Conservation (phyloP, 2,888 invertebrate species). For the Ganaspis brasiliensis region DNA sequence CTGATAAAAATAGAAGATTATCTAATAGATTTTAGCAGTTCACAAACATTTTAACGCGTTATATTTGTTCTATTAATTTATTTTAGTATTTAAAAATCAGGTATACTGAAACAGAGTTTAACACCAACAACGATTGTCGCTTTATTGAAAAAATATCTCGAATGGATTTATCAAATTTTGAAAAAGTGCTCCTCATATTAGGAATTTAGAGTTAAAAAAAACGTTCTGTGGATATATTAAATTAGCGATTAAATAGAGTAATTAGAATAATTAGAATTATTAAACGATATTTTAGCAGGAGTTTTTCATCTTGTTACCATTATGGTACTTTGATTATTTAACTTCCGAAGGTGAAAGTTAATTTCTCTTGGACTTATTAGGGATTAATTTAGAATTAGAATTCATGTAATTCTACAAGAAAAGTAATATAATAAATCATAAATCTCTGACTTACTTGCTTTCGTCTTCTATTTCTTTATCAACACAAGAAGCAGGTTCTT, state of each 20-base stretch:
- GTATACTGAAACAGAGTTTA: too few relatives aligned
- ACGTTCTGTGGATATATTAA: neutral
- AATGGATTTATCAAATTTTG: too few relatives aligned
- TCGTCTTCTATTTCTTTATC: slow-evolving; percentile 72
- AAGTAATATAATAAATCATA: neutral
- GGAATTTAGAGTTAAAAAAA: too few relatives aligned
- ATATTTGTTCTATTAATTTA: too few relatives aligned
- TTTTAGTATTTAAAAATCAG: too few relatives aligned
- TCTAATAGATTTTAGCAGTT: too few relatives aligned
- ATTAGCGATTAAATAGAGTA: neutral
- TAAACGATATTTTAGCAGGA: neutral
- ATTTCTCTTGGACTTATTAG: slow-evolving; percentile 11
- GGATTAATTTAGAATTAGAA: neutral
- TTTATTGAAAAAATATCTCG: too few relatives aligned
- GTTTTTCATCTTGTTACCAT: neutral
- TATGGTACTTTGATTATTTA: slow-evolving; percentile 19
- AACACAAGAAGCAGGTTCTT: slow-evolving; percentile 67
- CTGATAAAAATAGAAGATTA: too few relatives aligned
- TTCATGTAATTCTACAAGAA: neutral
- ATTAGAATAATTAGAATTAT: neutral
- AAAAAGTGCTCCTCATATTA: too few relatives aligned
- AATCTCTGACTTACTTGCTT: slow-evolving; percentile 67
- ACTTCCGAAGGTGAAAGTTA: slow-evolving; percentile 24
- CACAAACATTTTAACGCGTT: too few relatives aligned
- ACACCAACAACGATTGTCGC: too few relatives aligned